Base-by-base conservation (phyloP, 2,888 invertebrate genomes). In the Hedychridium roseum region DNA sequence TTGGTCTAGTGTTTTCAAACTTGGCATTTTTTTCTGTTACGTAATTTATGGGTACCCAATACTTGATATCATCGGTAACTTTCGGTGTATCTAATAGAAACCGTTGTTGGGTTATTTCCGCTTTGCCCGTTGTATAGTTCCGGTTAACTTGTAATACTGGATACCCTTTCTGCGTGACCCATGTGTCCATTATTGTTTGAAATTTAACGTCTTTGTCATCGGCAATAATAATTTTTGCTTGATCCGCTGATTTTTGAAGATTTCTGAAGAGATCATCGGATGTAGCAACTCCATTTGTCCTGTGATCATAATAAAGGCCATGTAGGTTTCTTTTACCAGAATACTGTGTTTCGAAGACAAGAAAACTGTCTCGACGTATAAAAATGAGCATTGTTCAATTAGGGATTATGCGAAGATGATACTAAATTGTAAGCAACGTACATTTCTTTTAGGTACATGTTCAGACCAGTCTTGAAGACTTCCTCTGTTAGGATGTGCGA, bases 161-260 rank as follows among this genome's bases (percentile, higher is more conserved):
- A 63, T 84, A 88, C 0, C 89, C 88, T 5, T 83, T 77, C 61
- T 88, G 84, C 32, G 82, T 81, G 7, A 88, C 85, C 88, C 89
- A 91, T 2, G 85, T 60, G 0, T 80, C 53, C 50, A 80, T 78
- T 47, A 83, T 47, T 1, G 20, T 0, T 1, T 5, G 79, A 1
- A 78, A n/a, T 0, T 7, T 6, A 2, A 9, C 1, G 0, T 12
- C n/a, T 23, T 21, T 76, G n/a, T n/a, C n/a, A n/a, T n/a, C n/a
- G 6, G 14, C n/a, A 7, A 40, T 23, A 26, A 16, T 23, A 23
- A 2, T 1, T n/a, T 20, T 1, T 11, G 1, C 1, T 0, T 78
- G 75, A 0, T 63, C 63, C 28, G 69, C 54, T 21, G 80, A 78
- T 1, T 35, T 1, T 0, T 62, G 31, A 1, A 68, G 27, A 17